phyloP scores from a whole-genome alignment of 2,888 invertebrate species.

The Slavum lentiscoides region DNA sequence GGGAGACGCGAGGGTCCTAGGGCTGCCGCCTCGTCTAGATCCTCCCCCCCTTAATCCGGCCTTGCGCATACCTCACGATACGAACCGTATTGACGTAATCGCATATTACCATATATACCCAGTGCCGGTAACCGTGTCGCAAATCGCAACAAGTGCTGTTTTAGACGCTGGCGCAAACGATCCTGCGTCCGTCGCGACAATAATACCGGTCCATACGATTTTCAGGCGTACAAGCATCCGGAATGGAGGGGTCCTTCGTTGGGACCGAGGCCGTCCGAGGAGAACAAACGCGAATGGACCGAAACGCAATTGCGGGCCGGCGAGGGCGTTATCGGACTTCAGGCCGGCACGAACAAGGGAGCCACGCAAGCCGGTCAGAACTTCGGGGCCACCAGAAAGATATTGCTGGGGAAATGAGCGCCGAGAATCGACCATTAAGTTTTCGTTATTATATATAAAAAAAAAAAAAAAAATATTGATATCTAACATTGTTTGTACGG shows the following conservation, averaged over 20 bases:
- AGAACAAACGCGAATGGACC: conserved; percentile 78
- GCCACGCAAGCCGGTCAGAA: conserved; percentile 84
- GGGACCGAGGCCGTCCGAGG: conserved; percentile 85
- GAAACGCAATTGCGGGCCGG: conserved; percentile 82
- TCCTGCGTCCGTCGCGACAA: too few relatives aligned
- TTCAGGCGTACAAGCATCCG: conserved; percentile 76
- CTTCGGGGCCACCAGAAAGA: conserved; percentile 83
- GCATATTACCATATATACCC: too few relatives aligned
- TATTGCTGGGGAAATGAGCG: conserved; percentile 73
- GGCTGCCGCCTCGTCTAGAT: too few relatives aligned
- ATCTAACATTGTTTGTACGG: conserved; percentile 14
- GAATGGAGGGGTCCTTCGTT: conserved; percentile 81
- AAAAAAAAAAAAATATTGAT: background rate
- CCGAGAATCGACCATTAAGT: background rate
- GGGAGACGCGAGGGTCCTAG: too few relatives aligned
- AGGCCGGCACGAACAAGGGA: conserved; percentile 83
- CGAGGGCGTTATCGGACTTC: conserved; percentile 80
- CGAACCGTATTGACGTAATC: too few relatives aligned
- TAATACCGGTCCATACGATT: background rate
- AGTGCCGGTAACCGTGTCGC: too few relatives aligned
- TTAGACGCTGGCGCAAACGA: too few relatives aligned
- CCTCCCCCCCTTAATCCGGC: too few relatives aligned
- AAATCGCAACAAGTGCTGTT: too few relatives aligned
- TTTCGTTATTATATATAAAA: background rate
- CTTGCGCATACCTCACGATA: too few relatives aligned